Conservation (phyloP, 2,113 vertebrate species). For the Elanoides forficatus region DNA sequence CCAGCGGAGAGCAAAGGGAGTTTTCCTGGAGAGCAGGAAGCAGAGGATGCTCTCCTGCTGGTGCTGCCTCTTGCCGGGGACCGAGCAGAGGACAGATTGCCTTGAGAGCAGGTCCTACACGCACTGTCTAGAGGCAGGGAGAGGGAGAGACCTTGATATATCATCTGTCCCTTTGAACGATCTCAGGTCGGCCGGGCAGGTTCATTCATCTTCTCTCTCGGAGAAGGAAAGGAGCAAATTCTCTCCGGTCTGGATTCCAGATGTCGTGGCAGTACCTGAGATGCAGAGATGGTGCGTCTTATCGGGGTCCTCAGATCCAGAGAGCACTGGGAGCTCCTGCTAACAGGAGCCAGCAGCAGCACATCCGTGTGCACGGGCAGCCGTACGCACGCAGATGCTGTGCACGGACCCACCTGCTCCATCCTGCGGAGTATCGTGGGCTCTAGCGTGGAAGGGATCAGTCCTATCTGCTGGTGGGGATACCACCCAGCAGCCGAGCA, state of each 20-base stretch:
- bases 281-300: rapidly evolving
- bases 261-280: not conserved
- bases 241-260: slow-evolving; percentile 32
- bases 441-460: not conserved
- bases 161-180: not conserved
- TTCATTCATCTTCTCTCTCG: not conserved
- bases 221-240: not conserved
- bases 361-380: rapidly evolving
- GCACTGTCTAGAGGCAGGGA: rapidly evolving
- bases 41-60: not conserved
- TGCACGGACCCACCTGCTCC: no score
- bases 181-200: not conserved
- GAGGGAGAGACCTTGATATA: not conserved
- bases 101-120: not conserved
- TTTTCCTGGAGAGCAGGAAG: not conserved
- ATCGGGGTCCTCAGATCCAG: not conserved
- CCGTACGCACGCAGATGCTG: rapidly evolving
- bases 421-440: rapidly evolving
- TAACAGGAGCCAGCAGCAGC: not conserved
- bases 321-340: not conserved
- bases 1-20: rapidly evolving
- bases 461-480: not conserved
- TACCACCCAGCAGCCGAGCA: rapidly evolving
- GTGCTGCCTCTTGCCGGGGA: not conserved
- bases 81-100: not conserved